phyloP scores from a whole-genome alignment of 2,113 vertebrate species.

The Marcusenius ussheri region DNA sequence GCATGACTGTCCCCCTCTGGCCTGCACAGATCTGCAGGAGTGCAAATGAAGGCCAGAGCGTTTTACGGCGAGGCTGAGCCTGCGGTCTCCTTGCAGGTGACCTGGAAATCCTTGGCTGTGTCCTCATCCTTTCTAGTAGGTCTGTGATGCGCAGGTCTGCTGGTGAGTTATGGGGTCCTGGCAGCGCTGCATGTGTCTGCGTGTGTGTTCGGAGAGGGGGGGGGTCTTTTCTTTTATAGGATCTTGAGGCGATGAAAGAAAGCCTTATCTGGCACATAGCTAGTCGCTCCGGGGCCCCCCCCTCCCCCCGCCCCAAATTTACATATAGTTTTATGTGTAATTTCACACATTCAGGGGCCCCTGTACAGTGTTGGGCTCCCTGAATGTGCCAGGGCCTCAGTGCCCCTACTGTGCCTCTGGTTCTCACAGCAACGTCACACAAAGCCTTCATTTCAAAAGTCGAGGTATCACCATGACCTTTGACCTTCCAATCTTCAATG shows the following conservation, averaged over 20 bases:
- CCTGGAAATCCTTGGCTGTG: background rate
- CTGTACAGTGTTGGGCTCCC: background rate
- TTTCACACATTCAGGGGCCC: background rate
- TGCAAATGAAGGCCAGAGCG: background rate
- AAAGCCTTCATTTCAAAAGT: background rate
- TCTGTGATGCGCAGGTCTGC: background rate
- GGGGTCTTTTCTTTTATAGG: background rate
- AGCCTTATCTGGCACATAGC: background rate
- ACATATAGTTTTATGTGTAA: background rate
- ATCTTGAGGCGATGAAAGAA: background rate
- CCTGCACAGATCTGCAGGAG: background rate
- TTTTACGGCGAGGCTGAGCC: background rate
- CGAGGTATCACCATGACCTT: background rate
- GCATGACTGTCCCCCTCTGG: background rate
- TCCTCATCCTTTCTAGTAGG: background rate
- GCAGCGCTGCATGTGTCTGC: background rate
- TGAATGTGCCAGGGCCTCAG: background rate
- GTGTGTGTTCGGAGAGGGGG: background rate
- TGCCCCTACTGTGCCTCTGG: too few relatives aligned
- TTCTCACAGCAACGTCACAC: background rate
- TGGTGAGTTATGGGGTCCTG: background rate
- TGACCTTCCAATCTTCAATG: background rate
- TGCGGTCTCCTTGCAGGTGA: background rate
- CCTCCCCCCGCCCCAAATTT: background rate
- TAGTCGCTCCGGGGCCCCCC: background rate